Base-by-base conservation (phyloP, 2,113 vertebrate genomes). In the Carassius auratus region DNA sequence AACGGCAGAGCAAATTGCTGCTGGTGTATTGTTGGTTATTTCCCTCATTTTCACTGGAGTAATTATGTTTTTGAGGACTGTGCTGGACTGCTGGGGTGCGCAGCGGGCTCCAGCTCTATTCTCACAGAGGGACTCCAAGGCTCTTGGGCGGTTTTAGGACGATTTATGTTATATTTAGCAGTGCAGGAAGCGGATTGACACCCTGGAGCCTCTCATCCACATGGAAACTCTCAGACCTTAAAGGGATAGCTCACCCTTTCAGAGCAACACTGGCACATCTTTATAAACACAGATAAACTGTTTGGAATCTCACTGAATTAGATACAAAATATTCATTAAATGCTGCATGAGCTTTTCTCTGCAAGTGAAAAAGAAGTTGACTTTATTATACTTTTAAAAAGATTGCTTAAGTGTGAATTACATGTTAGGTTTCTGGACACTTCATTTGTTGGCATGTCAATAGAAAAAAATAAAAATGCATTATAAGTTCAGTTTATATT, bases 51-150 rank as follows among this genome's bases (percentile, higher is more conserved):
- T 90, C 86, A 86, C 87, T 89, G 23, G 71, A 90, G 90, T 91
- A 92, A 92, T 93, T 93, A 92, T 71, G 66, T 89, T 92, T 92
- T 93, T 92, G 92, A 89, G 91, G 90, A 7, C 66, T 36, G 64
- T 8, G 30, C 30, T 17, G 66, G 66, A 83, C 88, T 90, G 91
- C 91, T 92, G 92, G 90, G 92, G 76, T 90, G 30, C 91, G 78
- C 91, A 85, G 90, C 88, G 90, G 90, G 88, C 90, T 91, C 91
- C 5, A 91, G 90, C 91, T 92, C 85, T 88, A 93, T 94, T 93
- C 92, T 94, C 92, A 90, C 92, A 93, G 91, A 92, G 92, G 92
- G 92, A 92, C 89, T 91, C 88, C 92, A 21, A 8, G 42, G 38
- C 21, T 50, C 26, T 26, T 68, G 64, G 64, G 26, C 26, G 13